Conservation (phyloP, 1,140 invertebrate genomes). For the Pseudomyrmex sp. region DNA sequence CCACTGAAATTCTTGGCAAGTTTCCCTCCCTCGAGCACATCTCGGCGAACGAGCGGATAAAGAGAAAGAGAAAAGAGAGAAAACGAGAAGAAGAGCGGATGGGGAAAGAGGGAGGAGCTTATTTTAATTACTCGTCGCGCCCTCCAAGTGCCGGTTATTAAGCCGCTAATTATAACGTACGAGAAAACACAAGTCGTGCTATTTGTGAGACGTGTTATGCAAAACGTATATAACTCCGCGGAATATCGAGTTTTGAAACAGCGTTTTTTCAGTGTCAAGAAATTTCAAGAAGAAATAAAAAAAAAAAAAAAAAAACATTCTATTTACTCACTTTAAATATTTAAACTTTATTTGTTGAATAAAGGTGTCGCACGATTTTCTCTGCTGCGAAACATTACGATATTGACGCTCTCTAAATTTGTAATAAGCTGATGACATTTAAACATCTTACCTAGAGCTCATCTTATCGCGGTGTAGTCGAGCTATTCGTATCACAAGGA, state of each 20-base stretch:
- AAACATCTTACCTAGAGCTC: not conserved
- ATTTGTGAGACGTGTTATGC: conserved; percentile 67
- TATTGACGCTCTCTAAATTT: not conserved
- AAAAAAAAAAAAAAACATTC: too few species aligned
- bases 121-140: conserved; percentile 85
- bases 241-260: conserved; percentile 12
- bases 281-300: too few species aligned
- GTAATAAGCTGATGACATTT: conserved; percentile 8
- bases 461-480: conserved; percentile 23
- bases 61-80: conserved; percentile 57
- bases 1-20: conserved; percentile 82
- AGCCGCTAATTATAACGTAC: conserved; percentile 85
- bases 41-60: conserved; percentile 49
- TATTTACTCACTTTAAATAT: too few species aligned
- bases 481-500: conserved; percentile 7
- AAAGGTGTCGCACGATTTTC: too few species aligned
- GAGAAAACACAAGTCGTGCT: conserved; percentile 81
- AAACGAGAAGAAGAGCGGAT: conserved; percentile 19
- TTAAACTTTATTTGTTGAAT: too few species aligned
- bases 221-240: conserved; percentile 31
- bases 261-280: not conserved
- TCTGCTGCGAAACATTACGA: too few species aligned
- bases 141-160: conserved; percentile 82
- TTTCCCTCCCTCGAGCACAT: conserved; percentile 62
- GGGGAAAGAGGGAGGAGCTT: conserved; percentile 55